Base-by-base conservation (phyloP, 2,888 invertebrate genomes). In the Hartigia nigra region DNA sequence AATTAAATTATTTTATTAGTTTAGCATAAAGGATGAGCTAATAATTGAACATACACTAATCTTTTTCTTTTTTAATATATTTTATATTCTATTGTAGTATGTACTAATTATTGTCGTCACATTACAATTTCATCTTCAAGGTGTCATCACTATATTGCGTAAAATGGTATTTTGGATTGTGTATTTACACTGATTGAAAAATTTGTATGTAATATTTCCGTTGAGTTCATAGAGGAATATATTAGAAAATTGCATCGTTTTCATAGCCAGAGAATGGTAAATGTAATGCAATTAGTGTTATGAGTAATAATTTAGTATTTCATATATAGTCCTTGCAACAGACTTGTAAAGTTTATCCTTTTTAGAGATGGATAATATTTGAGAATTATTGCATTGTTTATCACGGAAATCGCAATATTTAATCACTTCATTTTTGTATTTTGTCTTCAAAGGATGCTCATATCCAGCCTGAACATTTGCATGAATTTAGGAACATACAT, bases 11-110 rank as follows among this genome's bases (percentile, higher is more conserved):
- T 23, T 23, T 55, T 55, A 9, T 55, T 55, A 55, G 23, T 23
- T 23, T 23, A 55, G 12, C 72, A 72, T 72, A 31, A 72, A 12
- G 72, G 5, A 72, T 12, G 12, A 31, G 31, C 12, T 31, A 32
- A 12, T 32, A 32, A 78, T 55, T 76, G 34, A 74, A 75, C 78
- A 34, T 80, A 75, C 77, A 77, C 74, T 77, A 39, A 80, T 70
- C 78, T 78, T 81, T 81, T 78, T 76, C 75, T 79, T 70, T 74
- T 70, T 70, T 77, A 70, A 37, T 35, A 79, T 31, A 32, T 72
- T 81, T 31, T 14, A 55, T 55, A 55, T 23, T 55, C 23, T 55
- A 23, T 55, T 55, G 55, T 55, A 55, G 55, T 55, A 55, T 9
- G 31, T 35, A 31, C 31, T 37, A 35, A 23, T 31, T 55, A 55